These are phyloP conservation scores for Notarius quadriscutis DNA, from an alignment of 2,113 vertebrate genomes.

Conservation along the genomic window DNA sequence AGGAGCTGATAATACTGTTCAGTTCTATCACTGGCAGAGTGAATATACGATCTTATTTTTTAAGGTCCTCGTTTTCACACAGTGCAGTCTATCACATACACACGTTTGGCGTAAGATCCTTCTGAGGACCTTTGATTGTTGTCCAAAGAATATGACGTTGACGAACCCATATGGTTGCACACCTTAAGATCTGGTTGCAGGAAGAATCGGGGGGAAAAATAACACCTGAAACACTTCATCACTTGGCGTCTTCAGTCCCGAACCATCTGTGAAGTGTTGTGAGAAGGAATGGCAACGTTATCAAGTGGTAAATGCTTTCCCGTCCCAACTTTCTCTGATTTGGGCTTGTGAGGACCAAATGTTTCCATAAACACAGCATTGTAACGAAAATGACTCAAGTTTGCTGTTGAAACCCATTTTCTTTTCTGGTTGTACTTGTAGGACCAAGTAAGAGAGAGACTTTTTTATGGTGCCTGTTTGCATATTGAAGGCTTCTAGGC, in stretches of 20 bases:
- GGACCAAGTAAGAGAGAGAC: neutral
- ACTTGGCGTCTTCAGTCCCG: too few relatives aligned
- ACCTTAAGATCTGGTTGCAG: too few relatives aligned
- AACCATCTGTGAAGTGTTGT: too few relatives aligned
- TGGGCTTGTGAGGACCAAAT: neutral
- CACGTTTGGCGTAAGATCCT: neutral
- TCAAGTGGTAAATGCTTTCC: too few relatives aligned
- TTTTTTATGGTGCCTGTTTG: neutral
- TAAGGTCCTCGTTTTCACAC: slow-evolving; percentile 39
- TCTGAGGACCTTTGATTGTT: neutral
- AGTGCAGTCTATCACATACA: neutral
- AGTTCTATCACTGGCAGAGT: slow-evolving; percentile 42
- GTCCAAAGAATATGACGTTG: too few relatives aligned
- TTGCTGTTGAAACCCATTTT: neutral
- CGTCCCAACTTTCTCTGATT: neutral
- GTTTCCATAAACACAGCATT: neutral
- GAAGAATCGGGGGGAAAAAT: too few relatives aligned
- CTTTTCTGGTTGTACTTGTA: neutral
- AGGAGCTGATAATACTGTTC: slow-evolving; percentile 51
- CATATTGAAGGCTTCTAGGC: neutral
- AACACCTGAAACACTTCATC: too few relatives aligned
- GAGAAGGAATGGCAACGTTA: too few relatives aligned
- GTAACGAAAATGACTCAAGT: neutral
- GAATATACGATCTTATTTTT: slow-evolving; percentile 42
- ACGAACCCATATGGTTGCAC: too few relatives aligned